Base-by-base conservation (phyloP, 1,140 invertebrate genomes). In the Centruroides vittatus region DNA sequence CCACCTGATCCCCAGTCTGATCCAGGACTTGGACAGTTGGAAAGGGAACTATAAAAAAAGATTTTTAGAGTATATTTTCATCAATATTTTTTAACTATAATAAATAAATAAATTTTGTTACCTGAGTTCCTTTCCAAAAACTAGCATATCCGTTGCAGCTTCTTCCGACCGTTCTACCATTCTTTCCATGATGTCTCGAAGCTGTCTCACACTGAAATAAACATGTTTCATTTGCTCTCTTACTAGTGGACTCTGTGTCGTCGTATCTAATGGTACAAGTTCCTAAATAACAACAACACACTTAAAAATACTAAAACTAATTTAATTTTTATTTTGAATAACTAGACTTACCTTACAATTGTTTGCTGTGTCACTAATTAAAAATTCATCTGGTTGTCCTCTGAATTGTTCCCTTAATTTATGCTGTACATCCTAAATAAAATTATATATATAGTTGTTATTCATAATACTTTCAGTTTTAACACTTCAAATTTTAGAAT, bases 341-440 rank as follows among this genome's bases (percentile, higher is more conserved):
- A 10, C 46, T 36, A 47, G 1, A 57, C 61, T 58, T 71, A 80
- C 79, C 73, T 85, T 85, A 47, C 83, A 81, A 68, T 76, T 79
- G 13, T 79, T 78, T 23, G 83, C 82, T 57, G 82, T 67, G 67
- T 85, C 82, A 54, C 81, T 84, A 3, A 82, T 85, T 65, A 82
- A 82, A 71, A 85, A 87, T 68, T 87, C 84, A 74, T 86, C 84
- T 1, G 83, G 82, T n/a, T 82, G 77, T 41, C 80, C 75, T 60
- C 80, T 70, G 65, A 84, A 86, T 3, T 81, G 76, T 61, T 85
- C 81, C 23, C 77, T 74, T 47, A 84, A 82, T 65, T 81, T 80
- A 65, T 81, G 75, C 63, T 82, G 81, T 3, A 79, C 74, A 65
- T 83, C 80, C 61, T 64, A 48, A 41, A 60, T 51, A 49, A 41